phyloP scores from a whole-genome alignment of 2,797 vertebrate genomes.

The Mastacembelus armatus region DNA sequence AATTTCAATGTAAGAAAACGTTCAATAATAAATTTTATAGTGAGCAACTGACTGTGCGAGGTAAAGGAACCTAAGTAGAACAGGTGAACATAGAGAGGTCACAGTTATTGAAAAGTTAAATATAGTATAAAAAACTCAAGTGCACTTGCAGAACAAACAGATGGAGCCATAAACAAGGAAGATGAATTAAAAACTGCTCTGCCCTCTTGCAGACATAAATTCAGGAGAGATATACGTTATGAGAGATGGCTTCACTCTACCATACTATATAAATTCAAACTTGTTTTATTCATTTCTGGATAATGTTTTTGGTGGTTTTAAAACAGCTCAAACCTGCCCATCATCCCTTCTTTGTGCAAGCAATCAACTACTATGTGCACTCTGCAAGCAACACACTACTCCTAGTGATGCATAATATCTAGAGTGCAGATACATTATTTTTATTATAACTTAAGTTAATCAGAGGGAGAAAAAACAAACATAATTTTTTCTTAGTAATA shows the following conservation, averaged over 20 bases:
- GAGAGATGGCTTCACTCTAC: conserved; percentile 32
- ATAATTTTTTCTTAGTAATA: conserved; percentile 44
- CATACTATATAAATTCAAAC: conserved; percentile 38
- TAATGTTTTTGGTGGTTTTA: conserved; percentile 31
- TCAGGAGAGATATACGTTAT: conserved; percentile 17
- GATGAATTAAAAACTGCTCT: conserved; percentile 63
- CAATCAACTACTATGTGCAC: conserved; percentile 54
- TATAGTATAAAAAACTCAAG: conserved; percentile 44
- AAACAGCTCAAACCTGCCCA: conserved; percentile 19
- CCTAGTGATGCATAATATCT: conserved; percentile 57
- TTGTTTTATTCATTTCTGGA: conserved; percentile 6
- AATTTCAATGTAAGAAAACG: conserved; percentile 47
- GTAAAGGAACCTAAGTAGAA: conserved; percentile 56
- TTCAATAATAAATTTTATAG: conserved; percentile 48
- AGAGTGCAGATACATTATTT: conserved; percentile 65
- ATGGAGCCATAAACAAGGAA: conserved; percentile 53
- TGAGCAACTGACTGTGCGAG: background rate
- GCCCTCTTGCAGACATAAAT: conserved; percentile 15
- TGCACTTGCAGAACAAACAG: conserved; percentile 50
- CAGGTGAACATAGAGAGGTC: conserved; percentile 59
- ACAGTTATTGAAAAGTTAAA: conserved; percentile 52
- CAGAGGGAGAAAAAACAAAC: conserved; percentile 55
- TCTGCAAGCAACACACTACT: conserved; percentile 22
- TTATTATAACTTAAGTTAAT: conserved; percentile 63
- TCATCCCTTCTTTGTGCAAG: conserved; percentile 42